Conservation (phyloP, 2,888 invertebrate genomes). For the Lasioglossum villosulum region DNA sequence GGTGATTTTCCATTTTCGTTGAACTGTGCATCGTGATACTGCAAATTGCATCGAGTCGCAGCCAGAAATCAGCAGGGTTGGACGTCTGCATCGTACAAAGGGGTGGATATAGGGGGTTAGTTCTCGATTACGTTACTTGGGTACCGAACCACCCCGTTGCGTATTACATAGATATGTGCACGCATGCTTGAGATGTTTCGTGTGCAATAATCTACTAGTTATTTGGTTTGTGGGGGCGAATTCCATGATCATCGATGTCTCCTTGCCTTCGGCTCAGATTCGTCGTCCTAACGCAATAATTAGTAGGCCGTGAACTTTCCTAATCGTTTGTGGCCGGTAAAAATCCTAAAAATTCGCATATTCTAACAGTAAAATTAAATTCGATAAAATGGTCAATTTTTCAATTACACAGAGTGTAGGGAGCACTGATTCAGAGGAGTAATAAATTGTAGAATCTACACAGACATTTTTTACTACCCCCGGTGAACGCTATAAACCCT, state of each 20-base stretch:
- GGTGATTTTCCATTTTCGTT: neutral
- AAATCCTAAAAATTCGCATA: neutral
- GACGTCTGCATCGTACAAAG: slow-evolving; percentile 14
- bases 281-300: neutral
- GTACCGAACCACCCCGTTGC: slow-evolving; percentile 51
- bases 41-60: slow-evolving; percentile 34
- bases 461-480: neutral
- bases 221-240: slow-evolving; percentile 18
- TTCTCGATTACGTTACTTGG: slow-evolving; percentile 68
- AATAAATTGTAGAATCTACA: neutral
- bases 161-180: slow-evolving; percentile 60
- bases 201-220: slow-evolving; percentile 19
- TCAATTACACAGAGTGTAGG: neutral
- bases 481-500: neutral
- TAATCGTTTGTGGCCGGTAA: neutral
- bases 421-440: neutral
- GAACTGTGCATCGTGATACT: slow-evolving; percentile 25
- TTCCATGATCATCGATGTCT: slow-evolving; percentile 17
- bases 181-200: slow-evolving; percentile 20
- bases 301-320: neutral
- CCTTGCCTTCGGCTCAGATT: neutral
- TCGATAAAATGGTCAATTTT: neutral
- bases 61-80: slow-evolving; percentile 36
- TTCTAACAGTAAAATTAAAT: neutral
- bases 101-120: slow-evolving; percentile 19